phyloP scores from a whole-genome alignment of 2,888 invertebrate genomes.

The Chrysomela aeneicollis region DNA sequence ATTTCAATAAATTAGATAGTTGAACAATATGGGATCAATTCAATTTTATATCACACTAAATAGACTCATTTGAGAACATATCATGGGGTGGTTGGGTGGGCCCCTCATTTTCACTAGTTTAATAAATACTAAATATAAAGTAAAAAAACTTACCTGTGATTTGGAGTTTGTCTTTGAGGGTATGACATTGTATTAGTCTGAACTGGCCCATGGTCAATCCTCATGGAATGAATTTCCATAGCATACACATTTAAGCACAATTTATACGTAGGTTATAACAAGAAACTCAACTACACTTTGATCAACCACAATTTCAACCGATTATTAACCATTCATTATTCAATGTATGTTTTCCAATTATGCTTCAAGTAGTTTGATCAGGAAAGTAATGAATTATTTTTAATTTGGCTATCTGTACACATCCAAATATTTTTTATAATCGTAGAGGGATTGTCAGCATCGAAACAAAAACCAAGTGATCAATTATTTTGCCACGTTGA shows the following conservation, averaged over 20 bases:
- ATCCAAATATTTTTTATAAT: slow-evolving; percentile 10
- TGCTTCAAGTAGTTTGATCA: slow-evolving; percentile 23
- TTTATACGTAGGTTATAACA: slow-evolving; percentile 47
- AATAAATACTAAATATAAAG: not conserved
- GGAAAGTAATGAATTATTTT: slow-evolving; percentile 14
- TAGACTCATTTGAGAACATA: no score
- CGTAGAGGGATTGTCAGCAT: not conserved
- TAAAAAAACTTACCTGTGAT: slow-evolving; percentile 55
- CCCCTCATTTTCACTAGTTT: not conserved
- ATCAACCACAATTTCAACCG: slow-evolving; percentile 30
- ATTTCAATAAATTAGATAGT: no score
- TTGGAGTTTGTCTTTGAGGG: slow-evolving; percentile 60
- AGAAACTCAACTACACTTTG: slow-evolving; percentile 35
- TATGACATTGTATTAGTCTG: slow-evolving; percentile 62
- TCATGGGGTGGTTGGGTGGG: no score
- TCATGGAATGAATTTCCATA: slow-evolving; percentile 62
- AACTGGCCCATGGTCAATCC: slow-evolving; percentile 62
- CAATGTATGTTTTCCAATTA: slow-evolving; percentile 8
- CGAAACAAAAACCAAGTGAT: not conserved
- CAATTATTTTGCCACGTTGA: slow-evolving; percentile 36
- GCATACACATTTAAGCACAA: slow-evolving; percentile 56
- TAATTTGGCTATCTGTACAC: slow-evolving; percentile 24
- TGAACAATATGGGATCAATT: no score
- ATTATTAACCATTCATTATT: not conserved
- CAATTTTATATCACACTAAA: no score